Percentiles rank a stretch among this genome's conserved stretches.
Conservation (phyloP, 2,888 invertebrate species). For the Tipula lateralis region DNA sequence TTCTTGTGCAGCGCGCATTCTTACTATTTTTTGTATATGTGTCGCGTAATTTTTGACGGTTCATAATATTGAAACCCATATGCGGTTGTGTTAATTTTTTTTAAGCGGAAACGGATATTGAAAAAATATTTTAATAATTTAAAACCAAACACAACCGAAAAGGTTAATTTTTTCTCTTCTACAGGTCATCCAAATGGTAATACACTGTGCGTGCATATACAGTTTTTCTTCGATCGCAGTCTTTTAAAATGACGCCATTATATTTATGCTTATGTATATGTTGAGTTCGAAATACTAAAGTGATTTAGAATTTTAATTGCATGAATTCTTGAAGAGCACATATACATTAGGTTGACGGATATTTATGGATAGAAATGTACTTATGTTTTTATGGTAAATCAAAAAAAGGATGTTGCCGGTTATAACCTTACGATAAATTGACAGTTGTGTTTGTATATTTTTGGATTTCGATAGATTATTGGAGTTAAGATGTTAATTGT, state of each 20-base stretch:
- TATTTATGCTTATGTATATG: neutral
- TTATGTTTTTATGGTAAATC: neutral
- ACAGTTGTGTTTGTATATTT: neutral
- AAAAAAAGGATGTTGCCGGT: neutral
- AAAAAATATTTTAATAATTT: neutral
- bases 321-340: neutral
- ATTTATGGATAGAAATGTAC: neutral
- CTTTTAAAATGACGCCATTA: neutral
- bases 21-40: neutral
- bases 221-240: neutral
- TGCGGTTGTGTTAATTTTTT: neutral
- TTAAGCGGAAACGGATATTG: slow-evolving; percentile 1
- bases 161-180: neutral
- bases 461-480: neutral
- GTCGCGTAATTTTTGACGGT: neutral
- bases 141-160: neutral
- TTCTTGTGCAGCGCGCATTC: neutral
- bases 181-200: neutral
- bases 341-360: neutral
- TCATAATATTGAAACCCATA: neutral
- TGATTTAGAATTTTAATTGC: neutral
- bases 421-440: neutral
- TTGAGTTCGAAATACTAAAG: too few species aligned
- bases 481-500: neutral
- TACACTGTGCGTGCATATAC: neutral